phyloP scores from a whole-genome alignment of 2,888 invertebrate genomes.

The Drosophila koepferae region DNA sequence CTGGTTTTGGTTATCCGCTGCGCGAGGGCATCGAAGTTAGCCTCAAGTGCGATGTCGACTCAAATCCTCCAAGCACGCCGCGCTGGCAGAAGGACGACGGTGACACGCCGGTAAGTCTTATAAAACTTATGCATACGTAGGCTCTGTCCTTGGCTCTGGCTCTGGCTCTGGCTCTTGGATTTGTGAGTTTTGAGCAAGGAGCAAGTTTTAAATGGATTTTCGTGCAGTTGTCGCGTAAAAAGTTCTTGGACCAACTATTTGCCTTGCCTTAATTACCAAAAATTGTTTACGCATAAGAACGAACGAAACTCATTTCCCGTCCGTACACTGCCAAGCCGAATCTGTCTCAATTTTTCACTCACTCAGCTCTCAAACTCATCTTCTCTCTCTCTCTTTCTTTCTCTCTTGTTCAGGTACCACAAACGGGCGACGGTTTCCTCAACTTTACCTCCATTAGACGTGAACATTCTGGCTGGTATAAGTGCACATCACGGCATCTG shows the following conservation, averaged over 20 bases:
- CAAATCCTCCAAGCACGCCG: conserved; percentile 94
- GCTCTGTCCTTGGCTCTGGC: conserved; percentile 3
- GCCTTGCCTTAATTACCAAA: conserved; percentile 78
- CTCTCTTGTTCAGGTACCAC: conserved; percentile 86
- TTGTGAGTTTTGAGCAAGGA: conserved; percentile 69
- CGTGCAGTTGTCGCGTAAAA: conserved; percentile 70
- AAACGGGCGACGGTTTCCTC: conserved; percentile 91
- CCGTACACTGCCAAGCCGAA: conserved; percentile 17
- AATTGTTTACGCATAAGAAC: conserved; percentile 78
- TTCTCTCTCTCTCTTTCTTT: background rate
- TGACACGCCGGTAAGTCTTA: conserved; percentile 86
- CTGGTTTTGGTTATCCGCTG: conserved; percentile 96
- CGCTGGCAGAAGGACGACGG: conserved; percentile 91
- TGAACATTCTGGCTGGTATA: conserved; percentile 96
- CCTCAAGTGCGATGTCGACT: conserved; percentile 96
- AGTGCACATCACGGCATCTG: conserved; percentile 93
- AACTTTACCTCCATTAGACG: conserved; percentile 93
- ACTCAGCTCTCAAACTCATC: background rate
- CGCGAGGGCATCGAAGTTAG: conserved; percentile 95
- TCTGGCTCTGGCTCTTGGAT: background rate
- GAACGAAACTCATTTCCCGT: conserved; percentile 51
- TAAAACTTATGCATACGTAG: conserved; percentile 57
- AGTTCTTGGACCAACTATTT: conserved; percentile 72
- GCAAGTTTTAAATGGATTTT: conserved; percentile 80
- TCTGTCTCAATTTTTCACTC: conserved; percentile 29